These are phyloP conservation scores for Bubo scandiacus DNA, from an alignment of 2,113 vertebrate species.

Conservation along the genomic window DNA sequence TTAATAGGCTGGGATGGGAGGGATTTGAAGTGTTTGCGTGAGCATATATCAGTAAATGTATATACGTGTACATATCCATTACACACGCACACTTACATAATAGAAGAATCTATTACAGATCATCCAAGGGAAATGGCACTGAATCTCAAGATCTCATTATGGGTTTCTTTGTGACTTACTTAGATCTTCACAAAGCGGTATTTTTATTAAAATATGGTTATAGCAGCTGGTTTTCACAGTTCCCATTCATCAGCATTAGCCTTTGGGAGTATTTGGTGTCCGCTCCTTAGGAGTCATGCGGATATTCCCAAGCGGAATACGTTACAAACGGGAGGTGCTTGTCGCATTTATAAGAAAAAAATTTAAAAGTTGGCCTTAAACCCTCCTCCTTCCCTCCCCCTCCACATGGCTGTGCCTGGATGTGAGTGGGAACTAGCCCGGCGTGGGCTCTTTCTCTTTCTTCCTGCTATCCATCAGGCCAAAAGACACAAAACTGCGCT, in stretches of 20 bases:
- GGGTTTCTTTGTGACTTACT: neutral
- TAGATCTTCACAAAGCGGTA: neutral
- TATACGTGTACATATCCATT: neutral
- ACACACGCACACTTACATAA: neutral
- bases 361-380: neutral
- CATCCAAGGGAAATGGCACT: neutral
- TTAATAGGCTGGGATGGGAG: neutral
- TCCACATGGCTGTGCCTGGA: neutral
- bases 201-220: conserved; percentile 27
- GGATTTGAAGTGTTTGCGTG: neutral
- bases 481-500: neutral
- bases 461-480: neutral
- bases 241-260: neutral
- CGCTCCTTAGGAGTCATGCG: neutral
- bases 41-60: neutral
- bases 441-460: neutral
- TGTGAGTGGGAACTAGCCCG: neutral
- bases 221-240: neutral
- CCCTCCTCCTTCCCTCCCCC: neutral
- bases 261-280: neutral
- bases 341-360: neutral
- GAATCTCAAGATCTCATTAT: neutral
- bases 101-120: neutral
- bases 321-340: neutral
- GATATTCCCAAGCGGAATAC: neutral